Evolutionary conservation across 2,797 vertebrate genomes (phyloP).

Genomic region (Molossus alvarezi): DNA sequence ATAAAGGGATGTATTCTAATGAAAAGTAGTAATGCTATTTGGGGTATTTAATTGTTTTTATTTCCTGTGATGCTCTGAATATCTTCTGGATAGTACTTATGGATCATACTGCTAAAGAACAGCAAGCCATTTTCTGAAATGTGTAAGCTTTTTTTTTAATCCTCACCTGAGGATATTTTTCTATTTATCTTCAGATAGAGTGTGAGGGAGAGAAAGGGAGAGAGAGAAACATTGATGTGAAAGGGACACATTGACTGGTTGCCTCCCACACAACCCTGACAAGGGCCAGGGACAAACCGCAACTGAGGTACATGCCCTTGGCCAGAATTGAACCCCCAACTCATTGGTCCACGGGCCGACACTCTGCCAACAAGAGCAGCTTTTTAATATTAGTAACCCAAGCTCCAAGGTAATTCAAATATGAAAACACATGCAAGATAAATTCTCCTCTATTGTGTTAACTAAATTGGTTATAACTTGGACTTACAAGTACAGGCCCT

Average conservation of each 20-base stretch:
- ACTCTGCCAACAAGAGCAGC: neutral
- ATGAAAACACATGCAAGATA: neutral
- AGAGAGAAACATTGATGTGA: too few relatives aligned
- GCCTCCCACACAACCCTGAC: too few relatives aligned
- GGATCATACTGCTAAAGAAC: neutral
- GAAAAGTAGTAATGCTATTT: neutral
- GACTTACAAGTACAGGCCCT: neutral
- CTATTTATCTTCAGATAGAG: too few relatives aligned
- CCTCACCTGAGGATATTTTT: too few relatives aligned
- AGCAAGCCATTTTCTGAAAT: neutral
- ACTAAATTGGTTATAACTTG: neutral
- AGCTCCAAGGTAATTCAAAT: neutral
- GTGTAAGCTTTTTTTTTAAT: neutral
- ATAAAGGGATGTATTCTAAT: neutral
- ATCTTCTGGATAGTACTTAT: neutral
- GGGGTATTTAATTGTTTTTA: neutral
- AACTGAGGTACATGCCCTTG: too few relatives aligned
- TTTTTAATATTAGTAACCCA: constrained; percentile 19
- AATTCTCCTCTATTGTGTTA: neutral
- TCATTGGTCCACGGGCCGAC: too few relatives aligned
- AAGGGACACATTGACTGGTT: too few relatives aligned
- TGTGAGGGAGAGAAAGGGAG: too few relatives aligned
- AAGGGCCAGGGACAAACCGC: too few relatives aligned
- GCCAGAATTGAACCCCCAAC: too few relatives aligned
- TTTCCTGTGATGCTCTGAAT: neutral